Base-by-base conservation (phyloP, 2,888 invertebrate genomes). In the Frankliniella intonsa region DNA sequence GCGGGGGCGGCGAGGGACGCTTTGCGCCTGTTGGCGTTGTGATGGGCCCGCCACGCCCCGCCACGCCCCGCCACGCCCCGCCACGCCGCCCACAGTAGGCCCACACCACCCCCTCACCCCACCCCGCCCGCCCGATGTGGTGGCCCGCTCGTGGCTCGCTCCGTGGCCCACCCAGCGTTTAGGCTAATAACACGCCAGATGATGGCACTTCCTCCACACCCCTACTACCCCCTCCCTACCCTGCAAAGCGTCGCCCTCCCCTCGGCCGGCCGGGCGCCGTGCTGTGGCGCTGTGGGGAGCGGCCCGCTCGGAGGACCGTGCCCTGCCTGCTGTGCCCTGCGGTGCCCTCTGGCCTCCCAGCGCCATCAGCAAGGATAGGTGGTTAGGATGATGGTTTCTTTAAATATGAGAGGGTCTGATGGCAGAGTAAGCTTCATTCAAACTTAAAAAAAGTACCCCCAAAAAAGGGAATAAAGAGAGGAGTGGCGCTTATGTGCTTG, bases 171-270 rank as follows among this genome's bases (percentile, higher is more conserved):
- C 51, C 51, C 51, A 50, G 62, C 62, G 82, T 38, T 69, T 80
- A 51, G 81, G 81, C 80, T 55, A 81, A 81, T 82, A 81, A 81
- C 69, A 69, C 69, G 69, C 69, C 69, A 69, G 69, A 69, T 69
- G 69, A 69, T 69, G 69, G 69, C 69, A 69, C 69, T 69, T 69
- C 22, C 69, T 22, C 69, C 69, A 11, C 69, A n/a, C 69, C 69
- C 69, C 62, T 38, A 38, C 38, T 38, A 2, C n/a, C 65, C 8
- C 65, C 80, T 50, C 25, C 82, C 65, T 80, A 19, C 19, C 19
- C 81, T 11, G 80, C 55, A 81, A 81, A 81, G 82, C 81, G 55
- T 22, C n/a, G 27, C 62, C 55, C 22, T 7, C 22, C 22, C 69
- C 22, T 5, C 19, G 62, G 62, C 62, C 19, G 19, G 62, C 62